Percentiles rank a stretch among this genome's conserved stretches.
Conservation (phyloP, 2,888 invertebrate species). For the Cybosia mesomella region DNA sequence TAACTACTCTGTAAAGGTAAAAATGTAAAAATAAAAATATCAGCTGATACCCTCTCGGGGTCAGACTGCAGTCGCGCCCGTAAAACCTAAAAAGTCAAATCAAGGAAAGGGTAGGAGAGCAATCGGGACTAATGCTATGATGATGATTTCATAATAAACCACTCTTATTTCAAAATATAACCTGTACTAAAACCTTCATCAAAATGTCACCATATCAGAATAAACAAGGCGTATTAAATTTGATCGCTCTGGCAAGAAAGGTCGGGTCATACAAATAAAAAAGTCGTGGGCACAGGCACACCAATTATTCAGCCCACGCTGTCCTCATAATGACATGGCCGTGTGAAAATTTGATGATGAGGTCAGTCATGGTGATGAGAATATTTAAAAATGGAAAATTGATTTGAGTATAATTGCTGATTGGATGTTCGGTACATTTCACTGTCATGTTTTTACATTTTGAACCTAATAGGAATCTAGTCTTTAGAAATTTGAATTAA, state of each 20-base stretch:
- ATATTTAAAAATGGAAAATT: conserved; percentile 19
- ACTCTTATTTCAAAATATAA: not conserved
- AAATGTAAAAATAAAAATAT: not conserved
- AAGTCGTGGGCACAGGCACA: conserved; percentile 62
- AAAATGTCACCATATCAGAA: conserved; percentile 35
- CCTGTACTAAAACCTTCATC: conserved; percentile 24
- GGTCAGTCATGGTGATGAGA: conserved; percentile 24
- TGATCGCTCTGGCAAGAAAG: conserved; percentile 54
- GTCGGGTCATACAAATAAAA: conserved; percentile 71
- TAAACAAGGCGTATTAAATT: conserved; percentile 43
- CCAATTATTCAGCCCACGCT: conserved; percentile 52
- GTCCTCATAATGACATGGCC: conserved; percentile 42
- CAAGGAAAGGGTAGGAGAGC: not conserved
- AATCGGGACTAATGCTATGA: too few relatives aligned
- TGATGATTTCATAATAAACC: not conserved
- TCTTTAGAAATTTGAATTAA: not conserved
- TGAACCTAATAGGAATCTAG: not conserved
- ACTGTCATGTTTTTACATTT: not conserved
- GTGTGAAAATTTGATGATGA: conserved; percentile 45
- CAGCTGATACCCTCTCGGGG: too few relatives aligned
- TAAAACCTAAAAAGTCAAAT: not conserved
- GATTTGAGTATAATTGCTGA: conserved; percentile 21
- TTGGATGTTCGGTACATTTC: not conserved
- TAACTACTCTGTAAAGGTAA: not conserved
- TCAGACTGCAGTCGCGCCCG: not conserved